Conservation (phyloP, 2,888 invertebrate genomes). For the Lordiphosa andalusiaca region DNA sequence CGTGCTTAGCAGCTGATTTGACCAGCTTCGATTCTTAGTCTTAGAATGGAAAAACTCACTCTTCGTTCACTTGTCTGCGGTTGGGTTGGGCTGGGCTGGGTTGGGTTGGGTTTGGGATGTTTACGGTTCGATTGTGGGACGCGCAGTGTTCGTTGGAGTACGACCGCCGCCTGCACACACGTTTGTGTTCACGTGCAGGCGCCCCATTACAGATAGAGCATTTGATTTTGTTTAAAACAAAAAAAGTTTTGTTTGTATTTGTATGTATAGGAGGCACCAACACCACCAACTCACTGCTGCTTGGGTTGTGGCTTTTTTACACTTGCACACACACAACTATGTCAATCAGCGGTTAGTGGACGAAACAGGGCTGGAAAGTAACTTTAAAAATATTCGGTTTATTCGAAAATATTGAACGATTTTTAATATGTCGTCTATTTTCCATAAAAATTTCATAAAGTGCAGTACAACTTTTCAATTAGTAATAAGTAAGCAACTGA, state of each 20-base stretch:
- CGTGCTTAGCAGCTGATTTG: constrained; percentile 3
- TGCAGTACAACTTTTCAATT: no score
- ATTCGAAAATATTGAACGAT: not conserved
- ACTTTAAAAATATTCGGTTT: not conserved
- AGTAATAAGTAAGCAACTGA: no score
- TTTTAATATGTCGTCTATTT: no score
- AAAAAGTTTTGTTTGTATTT: constrained; percentile 21
- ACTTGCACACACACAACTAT: constrained; percentile 32
- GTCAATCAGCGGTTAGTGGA: constrained; percentile 46
- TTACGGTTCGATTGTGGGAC: constrained; percentile 48
- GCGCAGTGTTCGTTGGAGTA: constrained; percentile 7
- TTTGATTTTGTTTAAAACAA: constrained; percentile 63
- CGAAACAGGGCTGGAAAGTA: constrained; percentile 37
- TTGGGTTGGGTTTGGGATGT: constrained; percentile 39
- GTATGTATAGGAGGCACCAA: constrained; percentile 19
- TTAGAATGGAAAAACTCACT: constrained; percentile 7
- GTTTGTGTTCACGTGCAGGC: constrained; percentile 41
- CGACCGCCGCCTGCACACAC: constrained; percentile 22
- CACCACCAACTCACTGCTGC: constrained; percentile 8
- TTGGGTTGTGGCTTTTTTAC: constrained; percentile 23
- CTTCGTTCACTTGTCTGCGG: constrained; percentile 49
- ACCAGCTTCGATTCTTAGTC: not conserved
- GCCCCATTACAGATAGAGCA: constrained; percentile 32
- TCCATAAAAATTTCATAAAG: no score
- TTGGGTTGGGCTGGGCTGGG: constrained; percentile 28